Evolutionary conservation across 1,140 invertebrate species (phyloP).

Genomic region (Himalopsyche phryganea): DNA sequence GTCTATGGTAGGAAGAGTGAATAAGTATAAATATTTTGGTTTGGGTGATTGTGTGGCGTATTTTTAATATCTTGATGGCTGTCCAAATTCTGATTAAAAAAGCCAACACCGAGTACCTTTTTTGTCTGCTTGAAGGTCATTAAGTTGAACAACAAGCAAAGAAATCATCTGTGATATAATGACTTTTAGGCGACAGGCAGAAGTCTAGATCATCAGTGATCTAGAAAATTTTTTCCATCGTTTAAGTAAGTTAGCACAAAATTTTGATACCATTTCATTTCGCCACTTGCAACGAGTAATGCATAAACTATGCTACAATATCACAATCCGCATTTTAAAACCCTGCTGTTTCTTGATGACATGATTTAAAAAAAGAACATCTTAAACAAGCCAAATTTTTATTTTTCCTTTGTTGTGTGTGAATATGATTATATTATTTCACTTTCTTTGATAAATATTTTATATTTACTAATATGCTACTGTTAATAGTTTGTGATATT

Average conservation of each 20-base stretch:
- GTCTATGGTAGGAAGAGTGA: too few species aligned
- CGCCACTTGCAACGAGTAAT: too few species aligned
- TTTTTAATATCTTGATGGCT: constrained; percentile 16
- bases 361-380: too few species aligned
- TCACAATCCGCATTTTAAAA: too few species aligned
- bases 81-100: constrained; percentile 19
- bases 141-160: constrained; percentile 30
- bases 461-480: too few species aligned
- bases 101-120: constrained; percentile 32
- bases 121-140: constrained; percentile 32
- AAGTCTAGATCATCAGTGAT: constrained; percentile 21
- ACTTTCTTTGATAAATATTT: too few species aligned
- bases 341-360: too few species aligned
- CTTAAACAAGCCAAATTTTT: too few species aligned
- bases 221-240: constrained; percentile 20
- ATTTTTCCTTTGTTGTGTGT: too few species aligned
- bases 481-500: too few species aligned
- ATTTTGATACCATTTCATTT: constrained; percentile 1
- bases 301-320: background rate
- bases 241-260: constrained; percentile 9
- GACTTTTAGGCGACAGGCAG: constrained; percentile 29
- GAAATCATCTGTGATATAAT: constrained; percentile 34
- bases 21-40: too few species aligned
- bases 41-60: background rate
- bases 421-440: too few species aligned